Conservation (phyloP, 2,113 vertebrate species). For the Zosterops lateralis region DNA sequence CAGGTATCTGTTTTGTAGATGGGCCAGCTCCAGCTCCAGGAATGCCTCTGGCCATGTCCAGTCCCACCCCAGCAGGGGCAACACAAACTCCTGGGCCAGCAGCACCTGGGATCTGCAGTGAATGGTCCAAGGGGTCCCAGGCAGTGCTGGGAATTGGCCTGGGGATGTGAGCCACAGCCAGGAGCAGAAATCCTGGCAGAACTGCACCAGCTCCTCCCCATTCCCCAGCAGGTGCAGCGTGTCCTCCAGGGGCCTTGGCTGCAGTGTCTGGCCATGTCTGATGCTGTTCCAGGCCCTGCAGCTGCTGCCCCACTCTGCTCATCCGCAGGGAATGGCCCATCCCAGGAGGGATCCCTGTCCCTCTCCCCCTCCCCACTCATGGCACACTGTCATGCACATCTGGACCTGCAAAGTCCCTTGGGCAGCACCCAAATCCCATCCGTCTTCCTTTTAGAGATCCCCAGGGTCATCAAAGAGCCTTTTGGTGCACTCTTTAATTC, state of each 20-base stretch:
- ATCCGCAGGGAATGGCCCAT: not conserved
- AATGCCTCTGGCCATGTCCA: not conserved
- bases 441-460: not conserved
- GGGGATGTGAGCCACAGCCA: not conserved
- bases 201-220: accelerated
- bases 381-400: not conserved
- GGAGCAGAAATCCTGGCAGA: not conserved
- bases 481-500: too few relatives aligned
- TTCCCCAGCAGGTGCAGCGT: not conserved
- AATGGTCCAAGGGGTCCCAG: not conserved
- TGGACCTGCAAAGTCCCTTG: not conserved
- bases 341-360: not conserved
- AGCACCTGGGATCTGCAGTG: not conserved
- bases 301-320: not conserved
- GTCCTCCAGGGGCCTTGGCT: too few relatives aligned
- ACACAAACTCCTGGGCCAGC: not conserved
- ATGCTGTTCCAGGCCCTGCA: not conserved
- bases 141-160: not conserved
- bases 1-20: accelerated
- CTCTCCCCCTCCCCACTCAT: accelerated
- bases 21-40: not conserved
- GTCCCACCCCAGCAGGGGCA: not conserved
- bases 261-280: not conserved
- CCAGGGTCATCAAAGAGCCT: not conserved
- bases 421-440: not conserved